Evolutionary conservation across 2,888 invertebrate genomes (phyloP).

Genomic region (Limnephilus auricula): DNA sequence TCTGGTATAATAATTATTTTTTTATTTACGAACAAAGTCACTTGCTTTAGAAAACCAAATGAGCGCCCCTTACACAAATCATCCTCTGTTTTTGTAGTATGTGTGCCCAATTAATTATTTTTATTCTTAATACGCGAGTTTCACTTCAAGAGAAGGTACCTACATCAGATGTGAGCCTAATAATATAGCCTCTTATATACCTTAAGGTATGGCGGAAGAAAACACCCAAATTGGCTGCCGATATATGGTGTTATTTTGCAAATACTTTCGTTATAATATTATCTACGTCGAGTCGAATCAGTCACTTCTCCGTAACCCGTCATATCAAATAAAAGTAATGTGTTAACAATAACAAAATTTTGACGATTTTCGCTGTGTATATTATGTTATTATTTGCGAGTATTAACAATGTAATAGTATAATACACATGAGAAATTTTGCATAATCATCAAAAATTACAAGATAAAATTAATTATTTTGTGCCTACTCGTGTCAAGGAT

Average conservation of each 20-base stretch:
- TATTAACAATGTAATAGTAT: neutral
- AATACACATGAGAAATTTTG: neutral
- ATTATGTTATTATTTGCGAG: neutral
- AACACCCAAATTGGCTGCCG: neutral
- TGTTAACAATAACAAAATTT: neutral
- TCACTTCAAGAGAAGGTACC: no score
- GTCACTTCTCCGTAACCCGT: neutral
- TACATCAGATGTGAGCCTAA: neutral
- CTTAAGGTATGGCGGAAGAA: neutral
- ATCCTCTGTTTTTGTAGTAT: neutral
- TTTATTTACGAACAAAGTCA: no score
- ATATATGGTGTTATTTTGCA: neutral
- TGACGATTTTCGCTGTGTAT: neutral
- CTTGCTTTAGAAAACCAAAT: no score
- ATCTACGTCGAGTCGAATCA: slow-evolving; percentile 22
- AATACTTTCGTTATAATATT: slow-evolving; percentile 10
- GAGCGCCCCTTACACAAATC: neutral
- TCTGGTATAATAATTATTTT: no score
- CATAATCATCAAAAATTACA: neutral
- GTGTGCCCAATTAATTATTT: neutral
- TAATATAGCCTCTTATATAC: neutral
- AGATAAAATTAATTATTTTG: neutral
- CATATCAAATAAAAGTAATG: neutral
- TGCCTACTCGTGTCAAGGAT: neutral
- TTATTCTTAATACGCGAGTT: neutral